phyloP scores from a whole-genome alignment of 2,888 invertebrate genomes.

The Thymelicus acteon region DNA sequence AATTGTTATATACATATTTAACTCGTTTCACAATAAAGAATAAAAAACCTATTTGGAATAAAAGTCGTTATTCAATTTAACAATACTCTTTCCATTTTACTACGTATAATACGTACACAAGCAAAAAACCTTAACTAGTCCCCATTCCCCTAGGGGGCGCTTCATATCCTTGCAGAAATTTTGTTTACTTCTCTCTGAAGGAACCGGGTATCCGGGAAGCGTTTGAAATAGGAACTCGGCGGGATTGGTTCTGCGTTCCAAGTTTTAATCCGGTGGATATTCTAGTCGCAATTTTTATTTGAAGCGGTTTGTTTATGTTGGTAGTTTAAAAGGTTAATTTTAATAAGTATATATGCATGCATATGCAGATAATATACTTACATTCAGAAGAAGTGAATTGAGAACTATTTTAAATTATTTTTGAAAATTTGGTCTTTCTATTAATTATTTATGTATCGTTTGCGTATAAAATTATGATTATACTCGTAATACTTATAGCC shows the following conservation, averaged over 20 bases:
- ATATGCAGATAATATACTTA: not conserved
- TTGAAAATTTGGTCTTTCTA: too few species aligned
- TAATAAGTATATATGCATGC: too few species aligned
- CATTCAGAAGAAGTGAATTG: too few species aligned
- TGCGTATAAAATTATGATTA: too few species aligned
- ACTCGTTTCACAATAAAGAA: too few species aligned
- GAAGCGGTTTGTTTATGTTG: not conserved
- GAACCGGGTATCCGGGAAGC: constrained; percentile 60
- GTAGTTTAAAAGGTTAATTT: not conserved
- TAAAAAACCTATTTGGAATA: too few species aligned
- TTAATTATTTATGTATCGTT: too few species aligned
- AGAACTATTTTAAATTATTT: too few species aligned
- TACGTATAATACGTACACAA: constrained; percentile 55
- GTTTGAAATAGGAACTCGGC: constrained; percentile 68
- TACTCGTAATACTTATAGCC: too few species aligned
- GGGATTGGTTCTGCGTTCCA: constrained; percentile 65
- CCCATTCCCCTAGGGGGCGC: constrained; percentile 49
- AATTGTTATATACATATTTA: too few species aligned
- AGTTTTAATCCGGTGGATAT: constrained; percentile 50
- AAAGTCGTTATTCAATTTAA: not conserved
- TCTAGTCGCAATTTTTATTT: constrained; percentile 44
- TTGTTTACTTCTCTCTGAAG: constrained; percentile 83
- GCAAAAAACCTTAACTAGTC: constrained; percentile 80
- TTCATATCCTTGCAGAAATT: constrained; percentile 83
- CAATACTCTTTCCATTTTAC: constrained; percentile 15